These are phyloP conservation scores for Naja naja DNA, from an alignment of 2,113 vertebrate genomes.

Conservation along the genomic window DNA sequence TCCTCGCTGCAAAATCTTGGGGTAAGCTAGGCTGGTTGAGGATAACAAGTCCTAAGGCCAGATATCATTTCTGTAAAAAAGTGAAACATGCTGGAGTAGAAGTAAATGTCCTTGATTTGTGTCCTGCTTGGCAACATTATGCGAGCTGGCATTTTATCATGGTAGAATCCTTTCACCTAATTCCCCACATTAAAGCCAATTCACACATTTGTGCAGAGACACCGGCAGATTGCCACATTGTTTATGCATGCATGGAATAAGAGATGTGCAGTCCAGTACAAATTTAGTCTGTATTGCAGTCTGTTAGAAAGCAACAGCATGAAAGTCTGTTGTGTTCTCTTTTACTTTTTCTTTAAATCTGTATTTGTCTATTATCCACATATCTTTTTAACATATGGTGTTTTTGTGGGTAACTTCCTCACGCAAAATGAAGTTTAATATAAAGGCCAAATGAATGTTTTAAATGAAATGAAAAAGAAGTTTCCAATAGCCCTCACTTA, in stretches of 20 bases:
- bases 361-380: neutral
- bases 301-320: neutral
- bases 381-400: neutral
- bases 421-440: neutral
- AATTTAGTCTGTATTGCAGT: neutral
- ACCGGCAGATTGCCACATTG: neutral
- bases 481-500: neutral
- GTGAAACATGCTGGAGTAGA: neutral
- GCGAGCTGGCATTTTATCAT: neutral
- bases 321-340: neutral
- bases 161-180: neutral
- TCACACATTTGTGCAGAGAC: neutral
- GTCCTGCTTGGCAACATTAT: neutral
- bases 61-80: neutral
- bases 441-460: neutral
- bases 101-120: neutral
- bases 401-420: neutral
- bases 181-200: neutral
- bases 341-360: neutral
- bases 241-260: neutral
- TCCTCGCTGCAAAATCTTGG: neutral
- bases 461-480: neutral
- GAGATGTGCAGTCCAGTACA: neutral
- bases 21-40: neutral
- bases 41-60: neutral